These are phyloP conservation scores for Astropecten irregularis DNA, from an alignment of 53 echinoderm and acorn worm genomes.

Conservation along the genomic window DNA sequence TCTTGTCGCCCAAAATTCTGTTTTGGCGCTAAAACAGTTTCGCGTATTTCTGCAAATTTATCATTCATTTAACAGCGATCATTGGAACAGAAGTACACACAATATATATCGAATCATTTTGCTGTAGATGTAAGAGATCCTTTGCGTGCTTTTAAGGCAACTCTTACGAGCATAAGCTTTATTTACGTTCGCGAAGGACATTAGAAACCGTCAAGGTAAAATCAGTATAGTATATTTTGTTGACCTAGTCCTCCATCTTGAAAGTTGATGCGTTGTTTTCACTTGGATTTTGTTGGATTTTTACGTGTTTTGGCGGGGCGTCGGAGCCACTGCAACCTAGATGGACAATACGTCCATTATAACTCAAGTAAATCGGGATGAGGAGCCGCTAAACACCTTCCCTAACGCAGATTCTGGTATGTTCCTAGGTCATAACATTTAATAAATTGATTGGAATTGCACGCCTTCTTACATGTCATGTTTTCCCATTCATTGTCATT, in stretches of 20 bases:
- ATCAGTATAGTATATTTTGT: slow-evolving; percentile 56
- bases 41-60: background rate
- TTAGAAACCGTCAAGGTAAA: slow-evolving; percentile 57
- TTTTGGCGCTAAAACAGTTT: slow-evolving; percentile 59
- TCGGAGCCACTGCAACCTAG: slow-evolving; percentile 76
- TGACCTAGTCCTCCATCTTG: slow-evolving; percentile 73
- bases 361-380: slow-evolving; percentile 99
- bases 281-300: slow-evolving; percentile 56
- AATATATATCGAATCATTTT: background rate
- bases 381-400: slow-evolving; percentile 95
- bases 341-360: slow-evolving; percentile 99
- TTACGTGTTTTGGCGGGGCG: slow-evolving; percentile 49
- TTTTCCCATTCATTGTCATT: background rate
- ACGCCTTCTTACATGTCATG: background rate
- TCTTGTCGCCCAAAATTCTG: slow-evolving; percentile 32
- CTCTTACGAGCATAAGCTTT: slow-evolving; percentile 63
- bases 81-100: background rate
- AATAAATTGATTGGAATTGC: background rate
- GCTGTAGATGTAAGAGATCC: background rate
- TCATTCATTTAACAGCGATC: background rate
- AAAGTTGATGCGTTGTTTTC: slow-evolving; percentile 62
- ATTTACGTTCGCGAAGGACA: slow-evolving; percentile 80
- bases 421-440: slow-evolving; percentile 29
- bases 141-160: background rate
- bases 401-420: slow-evolving; percentile 93